A percentile compares a stretch with the other conserved stretches of the same genome.
Conservation (phyloP, 2,888 invertebrate genomes). For the Drosophila fulvimacula region DNA sequence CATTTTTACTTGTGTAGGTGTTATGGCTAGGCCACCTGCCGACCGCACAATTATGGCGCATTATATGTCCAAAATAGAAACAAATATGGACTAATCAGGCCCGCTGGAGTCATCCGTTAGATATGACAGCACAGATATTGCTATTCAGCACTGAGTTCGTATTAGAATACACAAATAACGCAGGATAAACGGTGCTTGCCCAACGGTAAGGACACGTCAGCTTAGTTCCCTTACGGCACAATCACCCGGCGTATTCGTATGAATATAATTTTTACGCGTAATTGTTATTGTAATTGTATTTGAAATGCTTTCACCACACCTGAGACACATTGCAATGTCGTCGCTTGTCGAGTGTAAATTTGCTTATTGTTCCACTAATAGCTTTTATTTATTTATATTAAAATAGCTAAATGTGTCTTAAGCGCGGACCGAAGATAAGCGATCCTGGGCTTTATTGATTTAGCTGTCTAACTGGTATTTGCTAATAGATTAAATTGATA, state of each 20-base stretch:
- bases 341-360: not conserved
- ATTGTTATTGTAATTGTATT: constrained; percentile 28
- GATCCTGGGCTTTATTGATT: not conserved
- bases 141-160: not conserved
- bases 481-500: not conserved
- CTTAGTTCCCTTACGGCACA: constrained; percentile 18
- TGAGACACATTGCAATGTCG: not conserved
- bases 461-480: not conserved
- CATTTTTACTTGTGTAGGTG: not conserved
- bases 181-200: constrained; percentile 17
- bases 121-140: constrained; percentile 45
- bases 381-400: constrained; percentile 13
- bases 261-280: constrained; percentile 41
- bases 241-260: constrained; percentile 3
- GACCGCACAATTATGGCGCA: constrained; percentile 52
- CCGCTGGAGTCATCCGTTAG: constrained; percentile 31
- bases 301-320: constrained; percentile 9
- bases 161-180: constrained; percentile 25
- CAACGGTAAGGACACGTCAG: constrained; percentile 74
- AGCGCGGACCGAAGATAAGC: not conserved
- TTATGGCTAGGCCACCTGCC: constrained; percentile 15
- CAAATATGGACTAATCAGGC: constrained; percentile 12
- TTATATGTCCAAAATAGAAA: constrained; percentile 25
- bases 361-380: constrained; percentile 7
- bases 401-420: not conserved